Evolutionary conservation across 2,113 vertebrate species (phyloP), one percentile per base, ranked within the genome.

Genomic region (Microcebus jonahi): DNA sequence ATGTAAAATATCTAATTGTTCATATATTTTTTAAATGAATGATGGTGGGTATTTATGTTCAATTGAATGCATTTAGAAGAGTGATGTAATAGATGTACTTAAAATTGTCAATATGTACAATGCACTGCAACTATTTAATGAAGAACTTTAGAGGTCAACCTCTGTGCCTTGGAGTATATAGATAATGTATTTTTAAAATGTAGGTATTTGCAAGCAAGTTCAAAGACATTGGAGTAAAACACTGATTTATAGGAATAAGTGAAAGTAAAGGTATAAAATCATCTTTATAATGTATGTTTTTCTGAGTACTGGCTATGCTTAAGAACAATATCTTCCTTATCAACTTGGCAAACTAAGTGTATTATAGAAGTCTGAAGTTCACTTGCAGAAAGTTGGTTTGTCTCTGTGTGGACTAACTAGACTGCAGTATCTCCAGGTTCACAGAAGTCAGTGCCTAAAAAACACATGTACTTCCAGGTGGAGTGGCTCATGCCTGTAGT

Each of bases 1-100:
- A 71, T 94, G n/a, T 55, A 91, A 92, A 94, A 61, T 88, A 42
- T 55, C 31, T 21, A 61, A 23, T 67, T 81, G 25, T 88, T 93
- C 61, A 27, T 81, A 25, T 94, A 68, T 81, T 93, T 94, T 92
- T 50, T 8, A 96, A 97, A 59, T 88, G 45, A 83, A 77, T 61
- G n/a, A 55, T 88, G 18, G 18, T 90, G 15, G 34, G 8, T 39
- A 31, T 92, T 91, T 95, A 23, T 94, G 81, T 96, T 81, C 61
- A 31, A 23, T 23, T 94, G 27, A 92, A 21, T 48, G 20, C 57
- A 59, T 94, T 70, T 61, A 53, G 84, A 81, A 94, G 27, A 76
- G 3, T 87, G 36, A 89, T 25, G 3, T 63, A 77, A 34, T 48
- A 73, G 29, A 80, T 88, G 25, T 71, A 73, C 91, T 86, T 89